A percentile compares a stretch with the other conserved stretches of the same genome.
These are phyloP conservation scores for Leucoraja ocellata DNA, from an alignment of 2,797 vertebrate species.

Conservation along the genomic window DNA sequence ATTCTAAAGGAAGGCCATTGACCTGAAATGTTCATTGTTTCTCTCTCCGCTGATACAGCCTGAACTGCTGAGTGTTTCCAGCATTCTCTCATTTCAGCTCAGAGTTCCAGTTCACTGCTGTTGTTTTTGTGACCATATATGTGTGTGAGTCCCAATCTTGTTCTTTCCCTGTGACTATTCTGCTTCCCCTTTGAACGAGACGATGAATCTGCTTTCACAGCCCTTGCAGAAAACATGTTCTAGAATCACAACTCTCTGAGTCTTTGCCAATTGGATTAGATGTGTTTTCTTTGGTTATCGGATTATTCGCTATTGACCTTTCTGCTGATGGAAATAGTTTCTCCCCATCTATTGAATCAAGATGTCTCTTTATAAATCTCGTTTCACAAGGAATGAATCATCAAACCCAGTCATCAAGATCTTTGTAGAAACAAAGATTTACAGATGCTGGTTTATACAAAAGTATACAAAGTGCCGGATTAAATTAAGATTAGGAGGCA, in stretches of 20 bases:
- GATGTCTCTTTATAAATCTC: background rate
- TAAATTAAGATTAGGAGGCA: no score
- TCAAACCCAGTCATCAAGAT: background rate
- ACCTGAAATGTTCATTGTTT: no score
- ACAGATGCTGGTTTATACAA: no score
- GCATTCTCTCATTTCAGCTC: no score
- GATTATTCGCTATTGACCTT: no score
- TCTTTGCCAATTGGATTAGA: background rate
- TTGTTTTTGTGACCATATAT: no score
- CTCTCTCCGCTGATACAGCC: no score
- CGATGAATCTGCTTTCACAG: background rate
- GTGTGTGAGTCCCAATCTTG: background rate
- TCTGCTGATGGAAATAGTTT: background rate
- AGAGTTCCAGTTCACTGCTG: no score
- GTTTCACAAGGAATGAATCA: background rate
- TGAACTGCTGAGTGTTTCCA: no score
- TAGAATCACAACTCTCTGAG: background rate
- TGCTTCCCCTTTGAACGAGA: background rate
- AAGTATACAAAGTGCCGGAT: no score
- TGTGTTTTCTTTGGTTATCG: background rate
- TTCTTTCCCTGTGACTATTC: background rate
- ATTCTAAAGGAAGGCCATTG: no score
- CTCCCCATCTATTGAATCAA: background rate
- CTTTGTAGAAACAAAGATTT: background rate
- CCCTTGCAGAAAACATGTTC: background rate